phyloP scores from a whole-genome alignment of 2,888 invertebrate species.

The Ashinkailepas kermadecensis region DNA sequence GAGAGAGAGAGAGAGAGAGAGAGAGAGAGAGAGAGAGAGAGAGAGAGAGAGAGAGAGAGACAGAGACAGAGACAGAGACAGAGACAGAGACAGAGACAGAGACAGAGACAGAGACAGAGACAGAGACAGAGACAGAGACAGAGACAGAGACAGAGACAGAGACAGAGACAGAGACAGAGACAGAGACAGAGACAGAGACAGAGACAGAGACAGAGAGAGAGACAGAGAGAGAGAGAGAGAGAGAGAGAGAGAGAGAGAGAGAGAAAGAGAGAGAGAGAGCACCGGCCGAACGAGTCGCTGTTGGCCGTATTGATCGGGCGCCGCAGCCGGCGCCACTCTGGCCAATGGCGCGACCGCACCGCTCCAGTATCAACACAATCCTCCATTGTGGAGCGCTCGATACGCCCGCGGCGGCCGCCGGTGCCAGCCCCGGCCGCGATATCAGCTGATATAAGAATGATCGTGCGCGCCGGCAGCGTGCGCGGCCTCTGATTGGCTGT shows the following conservation, averaged over 20 bases:
- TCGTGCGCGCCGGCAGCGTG: slow-evolving; percentile 4
- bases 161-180: no score
- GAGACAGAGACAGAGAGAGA: neutral
- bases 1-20: neutral
- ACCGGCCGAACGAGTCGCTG: neutral
- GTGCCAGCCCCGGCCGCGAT: neutral
- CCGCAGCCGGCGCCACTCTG: neutral
- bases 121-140: neutral
- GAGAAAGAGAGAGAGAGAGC: neutral
- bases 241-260: neutral
- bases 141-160: neutral
- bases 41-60: neutral
- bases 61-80: neutral
- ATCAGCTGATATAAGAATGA: slow-evolving; percentile 19
- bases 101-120: neutral
- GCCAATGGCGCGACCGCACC: neutral
- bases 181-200: neutral
- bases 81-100: neutral
- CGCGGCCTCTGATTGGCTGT: slow-evolving; percentile 6
- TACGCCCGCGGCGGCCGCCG: neutral
- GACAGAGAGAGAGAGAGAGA: neutral
- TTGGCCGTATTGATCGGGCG: neutral
- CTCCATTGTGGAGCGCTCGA: neutral
- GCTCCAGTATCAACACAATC: neutral
- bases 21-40: neutral